Evolutionary conservation across 2,113 vertebrate species (phyloP).

Genomic region (Apus apus): DNA sequence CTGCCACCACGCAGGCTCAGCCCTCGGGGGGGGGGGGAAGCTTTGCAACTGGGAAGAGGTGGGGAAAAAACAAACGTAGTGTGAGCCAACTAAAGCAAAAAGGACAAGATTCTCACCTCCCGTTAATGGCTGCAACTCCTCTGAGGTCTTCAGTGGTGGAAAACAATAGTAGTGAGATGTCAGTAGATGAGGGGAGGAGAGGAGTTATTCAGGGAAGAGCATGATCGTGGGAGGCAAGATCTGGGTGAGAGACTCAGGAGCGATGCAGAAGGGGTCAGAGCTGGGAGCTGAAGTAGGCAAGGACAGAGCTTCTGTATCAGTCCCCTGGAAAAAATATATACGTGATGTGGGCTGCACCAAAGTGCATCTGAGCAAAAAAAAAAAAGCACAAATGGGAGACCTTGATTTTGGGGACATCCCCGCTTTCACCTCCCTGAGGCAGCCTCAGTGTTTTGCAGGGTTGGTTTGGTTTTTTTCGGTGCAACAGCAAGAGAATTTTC

Average conservation of each 20-base stretch:
- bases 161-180: neutral
- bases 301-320: neutral
- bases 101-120: neutral
- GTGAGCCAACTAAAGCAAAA: neutral
- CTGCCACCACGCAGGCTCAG: neutral
- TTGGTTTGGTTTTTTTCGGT: accelerated
- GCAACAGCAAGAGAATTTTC: neutral
- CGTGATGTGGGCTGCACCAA: accelerated
- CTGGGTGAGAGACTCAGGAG: neutral
- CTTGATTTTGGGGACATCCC: neutral
- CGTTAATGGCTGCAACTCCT: neutral
- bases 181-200: neutral
- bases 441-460: neutral
- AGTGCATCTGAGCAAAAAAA: neutral
- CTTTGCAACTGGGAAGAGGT: neutral
- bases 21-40: accelerated
- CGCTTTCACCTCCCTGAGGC: neutral
- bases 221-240: accelerated
- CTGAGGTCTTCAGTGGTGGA: neutral
- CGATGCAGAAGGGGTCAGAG: accelerated
- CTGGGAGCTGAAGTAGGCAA: neutral
- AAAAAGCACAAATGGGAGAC: neutral
- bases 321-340: neutral
- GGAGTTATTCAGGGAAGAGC: neutral
- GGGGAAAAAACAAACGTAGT: neutral